Conservation (phyloP, 30 jellyfish, hydroid and myxozoan genomes). For the Rhopilema esculentum region DNA sequence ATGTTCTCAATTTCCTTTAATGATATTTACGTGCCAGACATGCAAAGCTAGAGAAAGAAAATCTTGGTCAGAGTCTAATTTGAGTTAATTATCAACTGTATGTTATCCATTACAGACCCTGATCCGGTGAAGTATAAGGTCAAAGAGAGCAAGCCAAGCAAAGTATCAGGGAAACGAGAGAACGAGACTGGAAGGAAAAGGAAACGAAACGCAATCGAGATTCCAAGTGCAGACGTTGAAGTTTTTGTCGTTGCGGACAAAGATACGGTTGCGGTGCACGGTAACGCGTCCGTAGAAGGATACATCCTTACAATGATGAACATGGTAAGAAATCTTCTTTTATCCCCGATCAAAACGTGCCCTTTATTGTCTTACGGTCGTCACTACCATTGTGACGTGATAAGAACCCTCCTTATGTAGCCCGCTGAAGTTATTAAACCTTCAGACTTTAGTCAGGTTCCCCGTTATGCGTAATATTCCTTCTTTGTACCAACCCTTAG, state of each 20-base stretch:
- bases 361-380: too few relatives aligned
- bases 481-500: too few relatives aligned
- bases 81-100: background rate
- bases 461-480: too few relatives aligned
- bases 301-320: conserved; percentile 97
- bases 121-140: conserved; percentile 31
- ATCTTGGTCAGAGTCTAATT: background rate
- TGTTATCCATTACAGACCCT: conserved; percentile 34
- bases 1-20: too few relatives aligned
- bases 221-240: conserved; percentile 76
- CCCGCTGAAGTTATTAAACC: too few relatives aligned
- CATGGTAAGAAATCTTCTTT: conserved; percentile 75
- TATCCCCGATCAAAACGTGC: too few relatives aligned
- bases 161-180: background rate
- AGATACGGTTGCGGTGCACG: conserved; percentile 87
- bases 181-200: conserved; percentile 19
- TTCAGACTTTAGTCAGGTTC: too few relatives aligned
- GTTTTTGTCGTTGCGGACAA: conserved; percentile 92
- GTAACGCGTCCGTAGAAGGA: conserved; percentile 80
- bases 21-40: background rate
- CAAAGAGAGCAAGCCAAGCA: conserved; percentile 16
- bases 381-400: too few relatives aligned
- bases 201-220: conserved; percentile 70
- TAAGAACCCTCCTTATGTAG: too few relatives aligned
- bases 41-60: background rate